Conservation (phyloP, 2,113 vertebrate genomes). For the Gobiocypris rarus region DNA sequence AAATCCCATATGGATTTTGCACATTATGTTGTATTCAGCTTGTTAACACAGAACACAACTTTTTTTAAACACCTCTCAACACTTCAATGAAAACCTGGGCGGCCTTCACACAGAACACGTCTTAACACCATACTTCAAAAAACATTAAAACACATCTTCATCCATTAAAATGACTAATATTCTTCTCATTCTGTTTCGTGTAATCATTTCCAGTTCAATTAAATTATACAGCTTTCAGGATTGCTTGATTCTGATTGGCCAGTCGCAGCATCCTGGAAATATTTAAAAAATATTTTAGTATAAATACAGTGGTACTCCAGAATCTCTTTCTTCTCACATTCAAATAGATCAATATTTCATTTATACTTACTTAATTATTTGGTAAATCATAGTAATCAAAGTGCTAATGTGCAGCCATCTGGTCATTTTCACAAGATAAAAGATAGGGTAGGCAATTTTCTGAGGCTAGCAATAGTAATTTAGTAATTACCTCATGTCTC, state of each 20-base stretch:
- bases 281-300: background rate
- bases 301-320: background rate
- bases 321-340: too few species aligned
- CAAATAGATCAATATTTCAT: background rate
- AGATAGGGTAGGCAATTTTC: too few species aligned
- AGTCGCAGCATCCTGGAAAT: background rate
- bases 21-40: constrained; percentile 48
- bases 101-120: constrained; percentile 49
- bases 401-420: background rate
- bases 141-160: constrained; percentile 51
- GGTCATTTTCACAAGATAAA: background rate
- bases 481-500: too few species aligned
- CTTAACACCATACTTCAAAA: constrained; percentile 52
- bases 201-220: background rate
- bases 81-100: constrained; percentile 39
- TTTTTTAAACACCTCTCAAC: constrained; percentile 39
- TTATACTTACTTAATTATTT: background rate
- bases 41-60: constrained; percentile 40
- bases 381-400: background rate
- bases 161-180: constrained; percentile 52
- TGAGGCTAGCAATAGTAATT: too few species aligned
- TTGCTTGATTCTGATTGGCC: background rate
- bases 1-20: constrained; percentile 55
- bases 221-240: background rate
- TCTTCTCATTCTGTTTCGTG: background rate